These are phyloP conservation scores for Oriolus oriolus DNA, from an alignment of 2,113 vertebrate species.

Conservation along the genomic window DNA sequence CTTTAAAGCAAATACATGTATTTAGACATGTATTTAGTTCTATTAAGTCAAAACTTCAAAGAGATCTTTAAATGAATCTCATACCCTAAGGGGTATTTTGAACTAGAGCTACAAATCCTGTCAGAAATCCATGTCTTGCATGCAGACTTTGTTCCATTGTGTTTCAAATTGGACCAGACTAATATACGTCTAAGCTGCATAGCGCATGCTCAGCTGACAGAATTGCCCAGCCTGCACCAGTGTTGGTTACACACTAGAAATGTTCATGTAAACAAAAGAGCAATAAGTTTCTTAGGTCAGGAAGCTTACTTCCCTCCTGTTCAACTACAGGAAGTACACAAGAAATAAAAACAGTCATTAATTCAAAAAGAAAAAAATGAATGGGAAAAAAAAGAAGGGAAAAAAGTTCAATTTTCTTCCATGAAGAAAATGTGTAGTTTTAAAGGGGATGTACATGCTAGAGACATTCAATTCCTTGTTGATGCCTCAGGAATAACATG, in stretches of 20 bases:
- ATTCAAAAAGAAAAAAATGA: background rate
- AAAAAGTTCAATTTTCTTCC: background rate
- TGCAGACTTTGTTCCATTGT: background rate
- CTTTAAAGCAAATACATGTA: background rate
- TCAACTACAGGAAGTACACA: background rate
- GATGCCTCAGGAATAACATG: background rate
- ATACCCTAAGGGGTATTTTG: background rate
- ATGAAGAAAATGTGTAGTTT: background rate
- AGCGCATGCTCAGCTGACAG: background rate
- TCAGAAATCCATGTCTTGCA: background rate
- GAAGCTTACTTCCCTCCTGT: background rate
- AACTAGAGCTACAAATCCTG: background rate
- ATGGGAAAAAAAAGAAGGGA: fast-evolving
- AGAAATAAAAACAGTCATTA: background rate
- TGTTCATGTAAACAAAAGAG: background rate
- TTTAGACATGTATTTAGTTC: slow-evolving; percentile 25
- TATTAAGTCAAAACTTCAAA: slow-evolving; percentile 38
- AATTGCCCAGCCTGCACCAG: background rate
- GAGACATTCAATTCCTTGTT: background rate
- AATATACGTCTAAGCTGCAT: background rate
- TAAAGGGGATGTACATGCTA: background rate
- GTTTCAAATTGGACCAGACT: background rate
- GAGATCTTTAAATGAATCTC: slow-evolving; percentile 6
- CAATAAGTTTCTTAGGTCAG: background rate
- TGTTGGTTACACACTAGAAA: background rate